Base-by-base conservation (phyloP, 2,888 invertebrate genomes). In the Microdon myrmicae region DNA sequence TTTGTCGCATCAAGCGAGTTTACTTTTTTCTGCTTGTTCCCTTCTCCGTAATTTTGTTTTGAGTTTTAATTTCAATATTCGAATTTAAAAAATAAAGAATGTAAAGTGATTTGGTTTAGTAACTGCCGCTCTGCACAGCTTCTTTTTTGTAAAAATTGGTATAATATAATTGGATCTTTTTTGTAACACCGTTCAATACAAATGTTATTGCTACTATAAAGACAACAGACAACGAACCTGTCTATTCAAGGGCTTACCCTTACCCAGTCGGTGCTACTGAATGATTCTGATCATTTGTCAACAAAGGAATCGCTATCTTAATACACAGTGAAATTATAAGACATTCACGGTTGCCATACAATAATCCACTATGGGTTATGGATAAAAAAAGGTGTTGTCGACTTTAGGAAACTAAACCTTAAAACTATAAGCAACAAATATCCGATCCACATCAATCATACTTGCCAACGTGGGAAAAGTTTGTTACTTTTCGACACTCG, bases 151-250 rank as follows among this genome's bases (percentile, higher is more conserved):
- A n/a, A n/a, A n/a, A n/a, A n/a, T n/a, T n/a, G n/a, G n/a, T n/a
- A n/a, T n/a, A n/a, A n/a, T n/a, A n/a, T n/a, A n/a, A 44, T 23
- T 10, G 43, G 23, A 9, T 43, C 10, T 10, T 29, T 41, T n/a
- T n/a, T n/a, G n/a, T n/a, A n/a, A n/a, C n/a, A n/a, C 41, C 41
- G 6, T 67, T 38, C 19, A 55, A 55, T 26, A 66, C 51, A 12
- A 68, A 48, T 13, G 22, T 68, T 8, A 49, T 59, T 10, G 59
- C 45, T 8, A 51, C 39, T 8, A 51, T 45, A 8, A 45, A 26
- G 20, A 45, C 51, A 17, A 44, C 7, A 3, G 38, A 51, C 12
- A 37, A 39, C 32, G 59, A 59, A 8, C 51, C 51, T 4, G 41
- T 53, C 3, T 53, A 45, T 28, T 51, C 44, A 10, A 51, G 39